Evolutionary conservation across 2,797 vertebrate genomes (phyloP).

Genomic region (Erethizon dorsatum): DNA sequence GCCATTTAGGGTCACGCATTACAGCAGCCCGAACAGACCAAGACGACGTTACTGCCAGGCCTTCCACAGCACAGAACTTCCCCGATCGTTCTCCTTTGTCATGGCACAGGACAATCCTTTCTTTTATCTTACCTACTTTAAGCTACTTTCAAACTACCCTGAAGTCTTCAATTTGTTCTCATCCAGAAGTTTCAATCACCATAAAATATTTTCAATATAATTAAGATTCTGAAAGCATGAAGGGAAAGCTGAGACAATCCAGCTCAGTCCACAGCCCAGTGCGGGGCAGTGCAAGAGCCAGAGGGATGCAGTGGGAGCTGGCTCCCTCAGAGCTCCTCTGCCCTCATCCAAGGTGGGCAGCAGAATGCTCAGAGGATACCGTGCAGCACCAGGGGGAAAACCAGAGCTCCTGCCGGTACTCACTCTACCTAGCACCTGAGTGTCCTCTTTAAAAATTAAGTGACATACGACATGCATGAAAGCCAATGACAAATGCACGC

Average conservation of each 20-base stretch:
- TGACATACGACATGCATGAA: neutral
- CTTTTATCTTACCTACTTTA: constrained; percentile 16
- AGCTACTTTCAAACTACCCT: neutral
- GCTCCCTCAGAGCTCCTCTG: neutral
- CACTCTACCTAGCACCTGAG: neutral
- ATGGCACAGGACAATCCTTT: neutral
- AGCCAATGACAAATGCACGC: neutral
- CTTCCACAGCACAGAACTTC: neutral
- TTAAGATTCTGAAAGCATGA: constrained; percentile 33
- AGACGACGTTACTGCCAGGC: neutral
- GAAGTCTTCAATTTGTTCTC: constrained; percentile 16
- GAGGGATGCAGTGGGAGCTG: neutral
- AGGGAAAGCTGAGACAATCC: neutral
- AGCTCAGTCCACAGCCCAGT: neutral
- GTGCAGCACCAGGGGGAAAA: neutral
- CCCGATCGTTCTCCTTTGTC: neutral
- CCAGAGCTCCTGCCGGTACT: neutral
- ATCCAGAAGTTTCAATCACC: neutral
- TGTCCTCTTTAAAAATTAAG: neutral
- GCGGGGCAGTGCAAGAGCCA: neutral
- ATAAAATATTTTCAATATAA: neutral
- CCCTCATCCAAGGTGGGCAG: neutral
- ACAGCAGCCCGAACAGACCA: neutral
- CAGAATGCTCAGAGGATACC: neutral
- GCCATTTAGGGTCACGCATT: neutral